A percentile compares a stretch with the other conserved stretches of the same genome.
These are phyloP conservation scores for Agonum fuliginosum DNA, from an alignment of 2,888 invertebrate genomes.

Conservation along the genomic window DNA sequence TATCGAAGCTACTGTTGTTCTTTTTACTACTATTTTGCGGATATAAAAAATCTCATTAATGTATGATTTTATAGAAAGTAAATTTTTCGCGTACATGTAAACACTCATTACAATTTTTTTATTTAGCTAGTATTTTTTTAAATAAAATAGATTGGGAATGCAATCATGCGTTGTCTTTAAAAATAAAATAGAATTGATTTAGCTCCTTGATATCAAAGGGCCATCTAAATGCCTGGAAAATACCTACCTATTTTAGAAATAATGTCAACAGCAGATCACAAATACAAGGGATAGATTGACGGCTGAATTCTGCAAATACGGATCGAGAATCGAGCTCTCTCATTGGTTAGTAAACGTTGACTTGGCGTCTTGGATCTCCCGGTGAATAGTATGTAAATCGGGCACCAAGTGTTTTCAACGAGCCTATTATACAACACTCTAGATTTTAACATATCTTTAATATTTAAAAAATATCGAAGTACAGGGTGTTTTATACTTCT, in stretches of 20 bases:
- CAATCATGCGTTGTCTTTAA: constrained; percentile 10
- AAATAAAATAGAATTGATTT: constrained; percentile 5
- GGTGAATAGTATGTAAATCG: constrained; percentile 15
- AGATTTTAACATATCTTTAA: constrained; percentile 24
- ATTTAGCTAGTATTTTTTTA: too few species aligned
- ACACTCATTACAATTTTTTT: too few species aligned
- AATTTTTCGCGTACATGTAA: too few species aligned
- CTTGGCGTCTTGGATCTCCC: neutral
- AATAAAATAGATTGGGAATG: neutral
- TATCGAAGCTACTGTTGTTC: too few species aligned
- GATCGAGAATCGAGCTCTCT: constrained; percentile 6
- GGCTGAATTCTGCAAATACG: constrained; percentile 20
- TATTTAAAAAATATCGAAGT: constrained; percentile 1
- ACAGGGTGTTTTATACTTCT: too few species aligned
- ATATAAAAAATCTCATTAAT: too few species aligned
- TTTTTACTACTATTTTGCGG: too few species aligned
- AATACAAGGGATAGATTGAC: constrained; percentile 16
- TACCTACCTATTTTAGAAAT: constrained; percentile 24
- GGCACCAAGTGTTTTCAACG: constrained; percentile 24
- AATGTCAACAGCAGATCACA: constrained; percentile 35
- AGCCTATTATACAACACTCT: constrained; percentile 26
- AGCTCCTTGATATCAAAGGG: constrained; percentile 11
- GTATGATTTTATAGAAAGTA: too few species aligned
- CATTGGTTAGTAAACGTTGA: constrained; percentile 37
- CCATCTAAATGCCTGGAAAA: constrained; percentile 36